Evolutionary conservation across 2,888 invertebrate species (phyloP), one percentile per base, ranked within the genome.

Genomic region (Stegophylla sp.): DNA sequence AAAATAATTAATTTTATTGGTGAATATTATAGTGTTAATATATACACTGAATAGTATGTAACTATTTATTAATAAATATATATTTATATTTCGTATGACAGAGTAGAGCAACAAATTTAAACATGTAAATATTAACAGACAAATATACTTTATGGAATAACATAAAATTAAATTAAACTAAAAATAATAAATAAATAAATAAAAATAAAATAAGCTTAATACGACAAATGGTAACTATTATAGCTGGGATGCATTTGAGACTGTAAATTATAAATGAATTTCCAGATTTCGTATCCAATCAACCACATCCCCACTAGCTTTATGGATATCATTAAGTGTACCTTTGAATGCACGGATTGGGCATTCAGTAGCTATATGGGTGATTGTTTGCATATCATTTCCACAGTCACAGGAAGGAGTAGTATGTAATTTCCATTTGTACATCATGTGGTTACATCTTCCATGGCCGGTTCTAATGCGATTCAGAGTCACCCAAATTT

Each of bases 271-370:
- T n/a, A n/a, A n/a, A n/a, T n/a, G 28, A 61, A 61, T 61, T 26
- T 61, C 61, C 26, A 17, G 28, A 28, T 61, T 61, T 61, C 17
- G 26, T 61, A 61, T 61, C 61, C 61, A 61, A 61, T 61, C 61
- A 4, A 61, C 61, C 17, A 61, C 4, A 61, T 61, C 61, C 15
- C 28, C 17, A 61, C 28, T 61, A 61, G 61, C 28, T 28, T 3
- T 61, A 61, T 61, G 61, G n/a, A 43, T 43, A 43, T 10, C 43
- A 43, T 61, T 61, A 5, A 12, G 12, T 13, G 61, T 28, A 12
- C 53, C 53, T 20, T 53, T 53, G 53, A 53, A 28, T 28, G 61
- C 28, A 17, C 28, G 61, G 28, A 61, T 61, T 28, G 61, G 28
- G 53, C 20, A 53, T 53, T 28, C 17, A 28, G 26, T 28, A 15